A percentile compares a stretch with the other conserved stretches of the same genome.
Conservation (phyloP, 2,888 invertebrate species). For the Rhagonycha lutea region DNA sequence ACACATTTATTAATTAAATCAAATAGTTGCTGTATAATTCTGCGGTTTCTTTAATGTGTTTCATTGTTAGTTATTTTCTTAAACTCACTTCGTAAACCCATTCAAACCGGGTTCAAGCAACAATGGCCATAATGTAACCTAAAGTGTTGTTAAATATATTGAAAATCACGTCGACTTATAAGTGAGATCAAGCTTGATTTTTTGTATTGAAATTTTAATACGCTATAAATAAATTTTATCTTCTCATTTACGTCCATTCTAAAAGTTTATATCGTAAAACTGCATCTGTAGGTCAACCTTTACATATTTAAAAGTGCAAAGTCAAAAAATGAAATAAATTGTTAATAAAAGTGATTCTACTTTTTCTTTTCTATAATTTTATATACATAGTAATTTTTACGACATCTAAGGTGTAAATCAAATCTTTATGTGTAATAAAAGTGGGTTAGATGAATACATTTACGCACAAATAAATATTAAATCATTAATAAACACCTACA, state of each 20-base stretch:
- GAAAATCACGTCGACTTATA: slow-evolving; percentile 34
- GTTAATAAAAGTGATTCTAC: not conserved
- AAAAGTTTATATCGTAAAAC: not conserved
- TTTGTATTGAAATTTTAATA: slow-evolving; percentile 11
- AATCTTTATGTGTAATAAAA: not conserved
- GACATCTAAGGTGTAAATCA: not conserved
- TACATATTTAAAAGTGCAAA: not conserved
- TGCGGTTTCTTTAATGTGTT: not conserved
- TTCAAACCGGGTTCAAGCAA: slow-evolving; percentile 10
- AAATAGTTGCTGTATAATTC: slow-evolving; percentile 4
- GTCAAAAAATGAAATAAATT: not conserved
- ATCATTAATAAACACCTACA: not conserved
- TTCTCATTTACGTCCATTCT: not conserved
- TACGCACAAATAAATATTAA: not conserved
- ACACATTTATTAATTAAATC: not conserved
- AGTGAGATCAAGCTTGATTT: slow-evolving; percentile 31
- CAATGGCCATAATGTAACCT: slow-evolving; percentile 26
- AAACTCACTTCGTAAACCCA: slow-evolving; percentile 14
- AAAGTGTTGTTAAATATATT: slow-evolving; percentile 33
- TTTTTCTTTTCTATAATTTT: not conserved
- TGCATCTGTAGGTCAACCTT: not conserved
- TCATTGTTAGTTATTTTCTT: not conserved
- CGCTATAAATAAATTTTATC: slow-evolving; percentile 19
- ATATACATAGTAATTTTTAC: not conserved
- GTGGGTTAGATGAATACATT: not conserved